Conservation (phyloP, 2,113 vertebrate genomes). For the Thamnophis sirtalis region DNA sequence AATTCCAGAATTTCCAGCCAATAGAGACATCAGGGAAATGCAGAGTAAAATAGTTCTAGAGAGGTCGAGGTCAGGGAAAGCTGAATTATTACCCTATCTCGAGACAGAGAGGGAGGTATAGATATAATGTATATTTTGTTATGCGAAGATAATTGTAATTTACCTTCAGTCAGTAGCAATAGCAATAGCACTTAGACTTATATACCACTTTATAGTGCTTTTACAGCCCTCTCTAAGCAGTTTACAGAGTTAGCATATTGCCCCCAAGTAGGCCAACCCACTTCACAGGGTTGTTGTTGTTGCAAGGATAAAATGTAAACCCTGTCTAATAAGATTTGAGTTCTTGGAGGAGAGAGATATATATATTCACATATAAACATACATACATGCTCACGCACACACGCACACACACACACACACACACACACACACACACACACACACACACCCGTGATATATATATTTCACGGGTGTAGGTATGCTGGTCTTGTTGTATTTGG, state of each 20-base stretch:
- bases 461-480: no score
- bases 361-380: no score
- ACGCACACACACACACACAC: no score
- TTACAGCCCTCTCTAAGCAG: no score
- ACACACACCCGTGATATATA: no score
- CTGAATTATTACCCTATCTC: conserved; percentile 27
- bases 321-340: background rate
- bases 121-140: background rate
- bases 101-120: background rate
- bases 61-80: background rate
- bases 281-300: background rate
- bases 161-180: background rate
- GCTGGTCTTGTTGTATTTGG: no score
- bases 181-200: no score
- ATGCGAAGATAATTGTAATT: background rate
- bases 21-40: background rate
- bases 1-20: background rate
- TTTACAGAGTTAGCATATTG: no score
- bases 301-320: background rate
- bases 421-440: no score
- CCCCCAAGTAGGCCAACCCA: background rate
- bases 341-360: background rate
- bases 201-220: no score
- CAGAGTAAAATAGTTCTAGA: background rate
- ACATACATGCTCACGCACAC: no score